Evolutionary conservation across 2,888 invertebrate species (phyloP).

Genomic region (Argynnis bischoffii): DNA sequence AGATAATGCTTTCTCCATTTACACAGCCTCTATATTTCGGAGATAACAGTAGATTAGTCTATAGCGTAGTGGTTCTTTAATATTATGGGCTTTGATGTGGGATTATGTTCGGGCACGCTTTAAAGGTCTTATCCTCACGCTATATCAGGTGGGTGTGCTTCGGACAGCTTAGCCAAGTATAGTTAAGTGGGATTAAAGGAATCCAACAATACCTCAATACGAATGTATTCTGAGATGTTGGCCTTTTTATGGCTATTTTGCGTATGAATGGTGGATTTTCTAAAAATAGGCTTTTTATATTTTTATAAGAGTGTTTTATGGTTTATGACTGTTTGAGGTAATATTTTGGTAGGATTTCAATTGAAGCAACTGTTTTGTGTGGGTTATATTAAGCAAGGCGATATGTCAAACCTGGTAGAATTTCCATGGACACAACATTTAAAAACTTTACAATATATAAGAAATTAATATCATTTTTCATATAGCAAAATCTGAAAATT

Average conservation of each 20-base stretch:
- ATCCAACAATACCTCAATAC: conserved; percentile 9
- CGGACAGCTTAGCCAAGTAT: conserved; percentile 31
- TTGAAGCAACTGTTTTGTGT: too few species aligned
- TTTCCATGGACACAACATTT: too few species aligned
- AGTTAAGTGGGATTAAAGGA: conserved; percentile 15
- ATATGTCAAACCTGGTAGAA: too few species aligned
- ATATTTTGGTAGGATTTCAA: neutral
- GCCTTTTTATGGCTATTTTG: conserved; percentile 10
- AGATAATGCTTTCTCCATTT: conserved; percentile 62
- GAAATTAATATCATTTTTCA: too few species aligned
- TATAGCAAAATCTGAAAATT: too few species aligned
- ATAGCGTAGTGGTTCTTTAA: conserved; percentile 42
- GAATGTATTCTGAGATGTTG: neutral
- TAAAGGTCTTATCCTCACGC: conserved; percentile 24
- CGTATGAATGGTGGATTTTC: neutral
- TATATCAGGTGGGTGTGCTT: conserved; percentile 34
- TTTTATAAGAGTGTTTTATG: neutral
- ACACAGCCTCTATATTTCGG: conserved; percentile 48
- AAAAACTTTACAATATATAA: too few species aligned
- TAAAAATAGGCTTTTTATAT: neutral
- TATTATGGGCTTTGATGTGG: conserved; percentile 42
- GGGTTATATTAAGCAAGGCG: too few species aligned
- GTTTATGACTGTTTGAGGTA: conserved; percentile 3
- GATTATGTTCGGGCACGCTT: conserved; percentile 39
- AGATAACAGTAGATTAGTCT: conserved; percentile 46